Base-by-base conservation (phyloP, 2,113 vertebrate genomes). In the Pangasianodon gigas region DNA sequence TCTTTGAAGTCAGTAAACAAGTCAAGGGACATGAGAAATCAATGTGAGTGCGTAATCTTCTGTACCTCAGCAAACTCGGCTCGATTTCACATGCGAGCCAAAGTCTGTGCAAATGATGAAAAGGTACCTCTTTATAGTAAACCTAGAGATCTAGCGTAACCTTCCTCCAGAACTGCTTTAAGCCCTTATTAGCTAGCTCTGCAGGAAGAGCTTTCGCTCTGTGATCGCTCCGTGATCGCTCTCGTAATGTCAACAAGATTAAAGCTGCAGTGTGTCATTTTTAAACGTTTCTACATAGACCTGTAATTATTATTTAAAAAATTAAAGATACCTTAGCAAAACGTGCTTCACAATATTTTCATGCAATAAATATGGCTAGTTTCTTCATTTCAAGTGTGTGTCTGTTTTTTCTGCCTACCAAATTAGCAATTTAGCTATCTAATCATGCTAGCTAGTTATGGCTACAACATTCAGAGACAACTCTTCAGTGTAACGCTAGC, bases 1-100 rank as follows among this genome's bases (percentile, higher is more conserved):
- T 95, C 94, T 88, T 93, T 88, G 69, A 77, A 90, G 86, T 88
- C 87, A 26, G 89, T 82, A 92, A 88, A 85, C 85, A 90, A 92
- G 88, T 67, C 44, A 81, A 58, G 19, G 88, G 83, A 3, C 21
- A 26, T 11, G 58, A 60, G 91, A 90, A 93, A 94, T 93, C 93
- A 91, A 94, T 90, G 93, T n/a, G 91, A 91, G 84, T 85, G 87
- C 62, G 19, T 80, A 71, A 85, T 65, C 54, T 54, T 21, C 67
- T 21, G 65, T 16, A 37, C 9, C 79, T n/a, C 29, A 4, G 48
- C 51, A 86, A 54, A 44, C 85, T 74, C 9, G 0, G 13, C 41
- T 77, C 32, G 32, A 46, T 75, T n/a, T 54, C 26, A 81, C 48
- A 19, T 46, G n/a, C 0, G 46, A 1, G 14, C 84, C 62, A 54